Base-by-base conservation (phyloP, 2,888 invertebrate species). In the Bimastos eiseni region DNA sequence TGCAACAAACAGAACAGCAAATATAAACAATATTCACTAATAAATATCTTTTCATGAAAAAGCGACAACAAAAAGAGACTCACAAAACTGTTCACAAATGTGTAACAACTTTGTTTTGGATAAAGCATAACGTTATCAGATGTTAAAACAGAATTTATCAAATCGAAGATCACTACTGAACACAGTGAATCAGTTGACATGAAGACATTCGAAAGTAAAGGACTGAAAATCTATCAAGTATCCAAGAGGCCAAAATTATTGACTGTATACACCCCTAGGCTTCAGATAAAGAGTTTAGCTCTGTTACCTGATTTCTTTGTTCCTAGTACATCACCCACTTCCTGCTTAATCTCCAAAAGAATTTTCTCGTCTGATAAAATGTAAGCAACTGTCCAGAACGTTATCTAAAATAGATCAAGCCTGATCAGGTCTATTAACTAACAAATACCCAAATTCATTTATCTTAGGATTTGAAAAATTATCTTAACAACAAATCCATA, bases 341-440 rank as follows among this genome's bases (percentile, higher is more conserved):
- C 70, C 70, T n/a, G 70, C 70, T 70, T 70, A 70, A 70, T 70
- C 70, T n/a, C 70, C 17, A n/a, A 6, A 70, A 70, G 70, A 70
- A 70, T n/a, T 30, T 30, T 70, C n/a, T n/a, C 70, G n/a, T 34
- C 6, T 24, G 37, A 91, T 34, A 93, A 90, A 19, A 94, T 93
- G 83, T 93, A 92, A 8, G 93, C 92, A 37, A 94, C 89, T 24
- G 93, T 93, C 94, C 94, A 94, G 92, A 93, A 94, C 88, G 94
- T 93, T 24, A 94, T 93, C 94, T 94, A 92, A 37, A 92, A 89
- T 13, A 70, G 11, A n/a, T n/a, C 17, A n/a, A n/a, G 30, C 30
- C 70, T 70, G 70, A 30, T 70, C 70, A 70, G n/a, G n/a, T 70
- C 70, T 70, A 70, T 30, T 70, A 70, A n/a, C n/a, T n/a, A 8